A percentile compares a stretch with the other conserved stretches of the same genome.
phyloP scores from a whole-genome alignment of 2,797 vertebrate genomes.

The Lepidocolaptes lacrymiger region DNA sequence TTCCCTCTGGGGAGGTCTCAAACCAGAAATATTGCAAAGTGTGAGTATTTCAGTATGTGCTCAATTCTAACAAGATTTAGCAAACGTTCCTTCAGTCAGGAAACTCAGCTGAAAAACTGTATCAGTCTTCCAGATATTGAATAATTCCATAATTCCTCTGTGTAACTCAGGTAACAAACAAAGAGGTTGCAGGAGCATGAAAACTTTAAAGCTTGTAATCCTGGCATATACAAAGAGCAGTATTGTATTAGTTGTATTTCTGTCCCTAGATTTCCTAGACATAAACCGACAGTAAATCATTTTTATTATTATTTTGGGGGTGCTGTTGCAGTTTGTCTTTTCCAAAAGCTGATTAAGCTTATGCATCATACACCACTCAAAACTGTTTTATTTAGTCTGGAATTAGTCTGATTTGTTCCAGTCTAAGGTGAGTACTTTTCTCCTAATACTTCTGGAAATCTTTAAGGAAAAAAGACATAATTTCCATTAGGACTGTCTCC shows the following conservation, averaged over 20 bases:
- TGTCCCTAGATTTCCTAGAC: constrained; percentile 18
- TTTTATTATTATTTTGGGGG: constrained; percentile 23
- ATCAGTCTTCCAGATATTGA: neutral
- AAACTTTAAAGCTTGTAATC: constrained; percentile 1
- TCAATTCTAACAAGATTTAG: constrained; percentile 26
- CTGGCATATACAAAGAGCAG: neutral
- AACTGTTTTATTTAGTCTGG: constrained; percentile 20
- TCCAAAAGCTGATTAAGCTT: constrained; percentile 56
- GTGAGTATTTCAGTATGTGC: neutral
- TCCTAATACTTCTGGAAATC: constrained; percentile 47
- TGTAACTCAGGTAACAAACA: constrained; percentile 39
- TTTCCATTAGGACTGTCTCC: constrained; percentile 8
- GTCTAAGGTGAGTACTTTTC: constrained; percentile 5
- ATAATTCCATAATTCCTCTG: constrained; percentile 22
- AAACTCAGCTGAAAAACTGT: neutral
- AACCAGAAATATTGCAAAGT: neutral
- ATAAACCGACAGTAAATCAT: constrained; percentile 38
- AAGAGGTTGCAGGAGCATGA: neutral
- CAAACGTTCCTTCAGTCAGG: neutral
- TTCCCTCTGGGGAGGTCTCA: neutral
- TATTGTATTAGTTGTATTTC: neutral
- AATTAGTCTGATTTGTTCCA: constrained; percentile 57
- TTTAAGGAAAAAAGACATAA: constrained; percentile 43
- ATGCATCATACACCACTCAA: constrained; percentile 9
- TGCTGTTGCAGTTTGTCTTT: neutral